Conservation (phyloP, 2,888 invertebrate species). For the Timandra comae region DNA sequence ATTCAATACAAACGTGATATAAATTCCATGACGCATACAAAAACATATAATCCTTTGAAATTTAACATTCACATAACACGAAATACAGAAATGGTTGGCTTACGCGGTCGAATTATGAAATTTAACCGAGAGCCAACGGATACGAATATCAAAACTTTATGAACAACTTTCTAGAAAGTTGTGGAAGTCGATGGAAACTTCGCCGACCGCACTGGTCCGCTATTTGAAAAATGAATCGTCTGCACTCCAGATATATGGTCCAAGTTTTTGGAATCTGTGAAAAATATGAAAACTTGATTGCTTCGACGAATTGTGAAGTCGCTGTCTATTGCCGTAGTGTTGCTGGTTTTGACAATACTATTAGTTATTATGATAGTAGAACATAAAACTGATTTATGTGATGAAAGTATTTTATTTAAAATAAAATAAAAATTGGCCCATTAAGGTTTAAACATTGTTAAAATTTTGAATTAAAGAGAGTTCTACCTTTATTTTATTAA, state of each 20-base stretch:
- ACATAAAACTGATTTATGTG: too few species aligned
- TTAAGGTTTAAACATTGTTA: too few species aligned
- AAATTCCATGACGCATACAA: constrained; percentile 8
- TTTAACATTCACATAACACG: constrained; percentile 24
- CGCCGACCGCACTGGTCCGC: constrained; percentile 40
- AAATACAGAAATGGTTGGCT: constrained; percentile 23
- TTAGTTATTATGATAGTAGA: too few species aligned
- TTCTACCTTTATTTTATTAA: too few species aligned
- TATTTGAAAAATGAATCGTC: constrained; percentile 74
- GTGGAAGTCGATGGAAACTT: constrained; percentile 45
- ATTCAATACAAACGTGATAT: constrained; percentile 15
- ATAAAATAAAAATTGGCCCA: too few species aligned
- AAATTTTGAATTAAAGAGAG: too few species aligned
- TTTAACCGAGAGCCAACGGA: constrained; percentile 43
- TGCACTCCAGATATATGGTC: constrained; percentile 66
- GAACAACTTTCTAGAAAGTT: constrained; percentile 49
- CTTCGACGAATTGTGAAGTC: constrained; percentile 13
- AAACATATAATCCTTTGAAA: constrained; percentile 18
- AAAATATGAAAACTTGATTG: constrained; percentile 49
- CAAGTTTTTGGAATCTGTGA: constrained; percentile 43
- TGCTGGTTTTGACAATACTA: too few species aligned
- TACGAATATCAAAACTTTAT: constrained; percentile 62
- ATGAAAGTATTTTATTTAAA: too few species aligned
- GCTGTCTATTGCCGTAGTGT: too few species aligned
- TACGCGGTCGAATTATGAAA: constrained; percentile 43